phyloP scores from a whole-genome alignment of 1,140 invertebrate species.

The Penaeus indicus region DNA sequence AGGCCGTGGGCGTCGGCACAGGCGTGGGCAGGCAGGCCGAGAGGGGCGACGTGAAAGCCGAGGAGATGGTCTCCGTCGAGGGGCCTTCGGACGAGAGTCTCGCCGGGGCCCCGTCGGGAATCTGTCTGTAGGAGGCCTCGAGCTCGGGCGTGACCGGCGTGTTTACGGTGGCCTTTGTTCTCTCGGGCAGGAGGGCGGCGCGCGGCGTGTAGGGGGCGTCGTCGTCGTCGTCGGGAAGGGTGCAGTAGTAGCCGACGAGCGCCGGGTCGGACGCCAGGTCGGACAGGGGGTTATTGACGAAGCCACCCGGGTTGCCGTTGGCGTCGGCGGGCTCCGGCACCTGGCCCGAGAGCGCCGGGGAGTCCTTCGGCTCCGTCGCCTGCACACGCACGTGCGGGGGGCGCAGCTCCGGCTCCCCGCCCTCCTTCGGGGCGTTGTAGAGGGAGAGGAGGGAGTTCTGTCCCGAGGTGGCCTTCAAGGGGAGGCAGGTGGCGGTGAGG shows the following conservation, averaged over 20 bases:
- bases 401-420: constrained; percentile 50
- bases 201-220: constrained; percentile 43
- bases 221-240: constrained; percentile 54
- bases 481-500: constrained; percentile 59
- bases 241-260: constrained; percentile 44
- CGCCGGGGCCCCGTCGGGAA: no score
- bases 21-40: no score
- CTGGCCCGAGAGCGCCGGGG: neutral
- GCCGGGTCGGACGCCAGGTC: constrained; percentile 41
- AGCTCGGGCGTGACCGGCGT: neutral
- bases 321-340: neutral
- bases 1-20: no score
- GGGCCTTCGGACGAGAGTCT: no score
- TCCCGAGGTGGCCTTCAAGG: constrained; percentile 35
- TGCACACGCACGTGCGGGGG: constrained; percentile 67
- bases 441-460: constrained; percentile 29
- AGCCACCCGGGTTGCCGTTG: neutral
- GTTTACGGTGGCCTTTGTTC: no score
- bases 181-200: neutral
- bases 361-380: neutral
- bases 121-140: neutral
- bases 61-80: no score
- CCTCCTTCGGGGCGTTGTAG: constrained; percentile 12
- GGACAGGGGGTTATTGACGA: constrained; percentile 34
- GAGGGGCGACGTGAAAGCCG: no score